phyloP scores from a whole-genome alignment of 2,113 vertebrate species.

The Craseonycteris thonglongyai region DNA sequence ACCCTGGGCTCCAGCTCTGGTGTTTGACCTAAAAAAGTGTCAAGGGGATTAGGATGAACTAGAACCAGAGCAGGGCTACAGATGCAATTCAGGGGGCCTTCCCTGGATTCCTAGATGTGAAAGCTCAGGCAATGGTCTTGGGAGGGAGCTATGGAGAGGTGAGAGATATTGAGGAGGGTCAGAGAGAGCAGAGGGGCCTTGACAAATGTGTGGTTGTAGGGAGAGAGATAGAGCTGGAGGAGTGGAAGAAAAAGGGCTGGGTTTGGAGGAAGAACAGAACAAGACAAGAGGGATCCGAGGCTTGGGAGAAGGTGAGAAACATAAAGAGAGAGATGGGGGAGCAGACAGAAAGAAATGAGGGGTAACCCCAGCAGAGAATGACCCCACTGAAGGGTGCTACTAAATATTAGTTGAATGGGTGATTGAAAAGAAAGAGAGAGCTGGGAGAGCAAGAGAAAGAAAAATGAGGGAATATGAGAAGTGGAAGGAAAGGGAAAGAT shows the following conservation, averaged over 20 bases:
- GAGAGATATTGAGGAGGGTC: background rate
- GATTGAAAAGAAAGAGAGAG: background rate
- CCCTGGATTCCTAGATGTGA: background rate
- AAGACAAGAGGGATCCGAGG: background rate
- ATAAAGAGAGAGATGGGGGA: background rate
- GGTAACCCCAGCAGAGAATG: background rate
- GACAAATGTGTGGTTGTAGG: background rate
- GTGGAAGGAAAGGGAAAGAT: background rate
- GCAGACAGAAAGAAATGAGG: background rate
- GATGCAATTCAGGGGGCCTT: background rate
- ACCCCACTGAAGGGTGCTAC: background rate
- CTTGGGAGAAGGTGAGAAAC: background rate
- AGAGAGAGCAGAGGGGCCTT: background rate
- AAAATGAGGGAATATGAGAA: background rate
- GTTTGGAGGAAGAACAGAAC: background rate
- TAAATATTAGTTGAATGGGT: background rate
- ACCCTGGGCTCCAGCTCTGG: slow-evolving; percentile 38
- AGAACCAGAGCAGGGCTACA: background rate
- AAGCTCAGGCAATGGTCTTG: background rate
- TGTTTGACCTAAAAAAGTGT: slow-evolving; percentile 62
- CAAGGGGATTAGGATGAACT: slow-evolving; percentile 58
- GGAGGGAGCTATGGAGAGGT: background rate
- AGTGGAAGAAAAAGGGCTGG: background rate
- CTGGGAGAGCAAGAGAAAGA: background rate
- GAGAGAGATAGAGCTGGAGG: background rate